Evolutionary conservation across 1,140 invertebrate species (phyloP).

Genomic region (Lepidostoma basale): DNA sequence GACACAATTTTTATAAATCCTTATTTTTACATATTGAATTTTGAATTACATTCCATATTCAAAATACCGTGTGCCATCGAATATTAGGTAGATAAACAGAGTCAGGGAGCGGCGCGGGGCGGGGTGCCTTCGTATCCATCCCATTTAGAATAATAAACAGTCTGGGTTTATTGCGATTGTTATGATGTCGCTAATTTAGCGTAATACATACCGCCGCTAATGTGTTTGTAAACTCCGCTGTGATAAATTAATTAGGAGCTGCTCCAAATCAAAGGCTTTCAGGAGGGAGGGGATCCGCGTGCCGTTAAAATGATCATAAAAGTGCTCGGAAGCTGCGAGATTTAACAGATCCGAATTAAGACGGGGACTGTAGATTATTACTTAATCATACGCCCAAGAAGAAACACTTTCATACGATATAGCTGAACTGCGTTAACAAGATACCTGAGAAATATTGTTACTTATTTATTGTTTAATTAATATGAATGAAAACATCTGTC

Average conservation of each 20-base stretch:
- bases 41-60: too few species aligned
- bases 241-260: constrained; percentile 20
- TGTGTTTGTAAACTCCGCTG: constrained; percentile 23
- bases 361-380: background rate
- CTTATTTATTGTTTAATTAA: background rate
- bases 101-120: too few species aligned
- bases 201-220: constrained; percentile 16
- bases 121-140: background rate
- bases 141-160: background rate
- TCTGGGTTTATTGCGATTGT: constrained; percentile 15
- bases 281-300: background rate
- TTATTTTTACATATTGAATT: too few species aligned
- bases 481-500: too few species aligned
- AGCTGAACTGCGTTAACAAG: background rate
- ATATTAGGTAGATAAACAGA: too few species aligned
- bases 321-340: background rate
- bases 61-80: too few species aligned
- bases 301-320: background rate
- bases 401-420: background rate
- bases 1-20: too few species aligned
- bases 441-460: background rate
- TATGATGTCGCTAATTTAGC: constrained; percentile 24
- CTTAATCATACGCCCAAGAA: background rate
- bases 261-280: constrained; percentile 9
- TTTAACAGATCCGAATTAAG: constrained; percentile 45